phyloP scores from a whole-genome alignment of 1,140 invertebrate species.

The Lanistes nyassanus region DNA sequence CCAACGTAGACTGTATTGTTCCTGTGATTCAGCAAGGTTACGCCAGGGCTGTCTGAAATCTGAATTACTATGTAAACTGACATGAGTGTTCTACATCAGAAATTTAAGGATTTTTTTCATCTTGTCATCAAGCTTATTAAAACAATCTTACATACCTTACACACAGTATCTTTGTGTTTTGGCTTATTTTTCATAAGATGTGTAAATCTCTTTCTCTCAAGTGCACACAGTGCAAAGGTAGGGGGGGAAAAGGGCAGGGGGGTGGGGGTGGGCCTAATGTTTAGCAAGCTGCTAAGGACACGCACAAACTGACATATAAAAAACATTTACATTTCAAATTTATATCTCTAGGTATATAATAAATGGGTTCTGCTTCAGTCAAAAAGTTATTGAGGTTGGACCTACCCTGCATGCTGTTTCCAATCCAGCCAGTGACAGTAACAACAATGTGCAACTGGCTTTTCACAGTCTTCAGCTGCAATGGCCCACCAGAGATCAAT shows the following conservation, averaged over 20 bases:
- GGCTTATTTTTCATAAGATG: too few relatives aligned
- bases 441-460: constrained; percentile 75
- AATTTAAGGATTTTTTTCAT: too few relatives aligned
- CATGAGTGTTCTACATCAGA: background rate
- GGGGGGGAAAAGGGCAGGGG: too few relatives aligned
- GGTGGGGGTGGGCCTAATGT: too few relatives aligned
- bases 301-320: background rate
- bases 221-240: too few relatives aligned
- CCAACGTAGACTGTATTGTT: constrained; percentile 79
- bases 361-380: background rate
- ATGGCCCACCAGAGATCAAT: constrained; percentile 60
- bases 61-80: constrained; percentile 33
- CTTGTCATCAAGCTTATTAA: too few relatives aligned
- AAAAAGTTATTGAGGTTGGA: background rate
- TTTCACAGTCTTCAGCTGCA: constrained; percentile 27
- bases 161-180: too few relatives aligned
- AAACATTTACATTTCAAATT: background rate
- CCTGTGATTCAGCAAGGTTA: constrained; percentile 72
- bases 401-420: constrained; percentile 48
- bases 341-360: background rate
- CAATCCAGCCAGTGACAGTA: constrained; percentile 77
- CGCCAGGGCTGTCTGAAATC: constrained; percentile 73
- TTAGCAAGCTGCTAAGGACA: too few relatives aligned
- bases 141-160: too few relatives aligned
- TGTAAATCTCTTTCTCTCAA: too few relatives aligned